Evolutionary conservation across 1,140 invertebrate genomes (phyloP).

Genomic region (Drosophila trapezifrons): DNA sequence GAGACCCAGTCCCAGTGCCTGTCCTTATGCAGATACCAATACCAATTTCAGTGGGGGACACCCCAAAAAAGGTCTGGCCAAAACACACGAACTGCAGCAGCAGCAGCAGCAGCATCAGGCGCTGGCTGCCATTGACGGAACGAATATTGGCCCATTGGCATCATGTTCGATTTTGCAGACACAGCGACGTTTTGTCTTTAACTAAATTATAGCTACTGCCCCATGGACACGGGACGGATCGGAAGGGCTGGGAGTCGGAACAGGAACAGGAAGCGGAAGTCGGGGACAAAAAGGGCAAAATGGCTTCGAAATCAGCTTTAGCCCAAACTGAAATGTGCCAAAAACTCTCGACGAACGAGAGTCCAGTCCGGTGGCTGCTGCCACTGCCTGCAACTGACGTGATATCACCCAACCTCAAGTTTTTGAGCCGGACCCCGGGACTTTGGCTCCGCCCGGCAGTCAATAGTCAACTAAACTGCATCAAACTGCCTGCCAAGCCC

Average conservation of each 20-base stretch:
- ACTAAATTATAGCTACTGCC: slow-evolving; percentile 76
- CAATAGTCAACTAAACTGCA: slow-evolving; percentile 80
- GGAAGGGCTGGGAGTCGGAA: slow-evolving; percentile 16
- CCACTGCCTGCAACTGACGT: slow-evolving; percentile 69
- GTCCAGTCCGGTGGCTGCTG: slow-evolving; percentile 26
- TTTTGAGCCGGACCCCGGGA: slow-evolving; percentile 41
- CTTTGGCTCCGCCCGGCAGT: slow-evolving; percentile 61
- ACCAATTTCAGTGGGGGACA: slow-evolving; percentile 58
- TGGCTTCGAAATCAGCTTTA: slow-evolving; percentile 20
- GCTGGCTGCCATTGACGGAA: slow-evolving; percentile 52
- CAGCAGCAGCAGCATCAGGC: slow-evolving; percentile 6
- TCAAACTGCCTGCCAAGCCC: slow-evolving; percentile 72
- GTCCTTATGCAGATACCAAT: slow-evolving; percentile 45
- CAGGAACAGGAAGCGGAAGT: slow-evolving; percentile 26
- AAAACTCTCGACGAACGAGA: slow-evolving; percentile 57
- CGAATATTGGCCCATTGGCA: slow-evolving; percentile 75
- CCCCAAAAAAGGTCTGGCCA: slow-evolving; percentile 57
- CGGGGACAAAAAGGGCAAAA: slow-evolving; percentile 41
- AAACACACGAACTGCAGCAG: slow-evolving; percentile 32
- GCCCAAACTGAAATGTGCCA: slow-evolving; percentile 65
- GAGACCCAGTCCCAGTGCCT: slow-evolving; percentile 37
- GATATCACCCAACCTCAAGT: slow-evolving; percentile 62
- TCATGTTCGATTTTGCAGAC: slow-evolving; percentile 79
- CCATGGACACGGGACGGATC: slow-evolving; percentile 44
- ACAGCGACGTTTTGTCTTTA: slow-evolving; percentile 77